Evolutionary conservation across 2,797 vertebrate species (phyloP).

Genomic region (Champsocephalus gunnari): DNA sequence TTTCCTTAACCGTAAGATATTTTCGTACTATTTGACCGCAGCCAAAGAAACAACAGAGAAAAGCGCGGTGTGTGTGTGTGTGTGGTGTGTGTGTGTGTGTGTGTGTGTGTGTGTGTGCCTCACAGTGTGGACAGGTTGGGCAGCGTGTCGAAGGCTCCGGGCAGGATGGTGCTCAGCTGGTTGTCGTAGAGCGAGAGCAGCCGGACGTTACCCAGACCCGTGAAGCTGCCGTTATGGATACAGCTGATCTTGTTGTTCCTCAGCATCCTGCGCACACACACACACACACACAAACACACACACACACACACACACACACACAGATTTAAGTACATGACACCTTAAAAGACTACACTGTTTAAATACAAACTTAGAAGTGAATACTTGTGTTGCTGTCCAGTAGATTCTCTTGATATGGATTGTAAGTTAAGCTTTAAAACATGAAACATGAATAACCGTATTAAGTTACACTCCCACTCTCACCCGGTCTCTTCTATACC

Average conservation of each 20-base stretch:
- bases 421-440: too few relatives aligned
- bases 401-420: too few relatives aligned
- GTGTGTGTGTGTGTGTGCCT: constrained; percentile 32
- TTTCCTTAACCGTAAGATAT: too few relatives aligned
- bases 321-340: neutral
- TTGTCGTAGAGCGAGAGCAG: constrained; percentile 98
- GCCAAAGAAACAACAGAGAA: too few relatives aligned
- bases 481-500: too few relatives aligned
- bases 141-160: constrained; percentile 94
- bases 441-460: too few relatives aligned
- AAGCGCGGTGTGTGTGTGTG: constrained; percentile 18
- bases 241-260: constrained; percentile 96
- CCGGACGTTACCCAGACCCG: constrained; percentile 91
- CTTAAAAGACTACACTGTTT: too few relatives aligned
- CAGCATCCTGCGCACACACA: constrained; percentile 88
- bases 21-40: too few relatives aligned
- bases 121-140: constrained; percentile 89
- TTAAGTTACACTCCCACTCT: too few relatives aligned
- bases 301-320: constrained; percentile 19
- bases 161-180: constrained; percentile 92
- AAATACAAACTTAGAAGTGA: neutral
- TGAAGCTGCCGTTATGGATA: constrained; percentile 97
- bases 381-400: too few relatives aligned
- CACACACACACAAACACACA: constrained; percentile 36
- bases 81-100: constrained; percentile 18